A percentile compares a stretch with the other conserved stretches of the same genome.
These are phyloP conservation scores for Aethes cnicana DNA, from an alignment of 2,888 invertebrate species.

Conservation along the genomic window DNA sequence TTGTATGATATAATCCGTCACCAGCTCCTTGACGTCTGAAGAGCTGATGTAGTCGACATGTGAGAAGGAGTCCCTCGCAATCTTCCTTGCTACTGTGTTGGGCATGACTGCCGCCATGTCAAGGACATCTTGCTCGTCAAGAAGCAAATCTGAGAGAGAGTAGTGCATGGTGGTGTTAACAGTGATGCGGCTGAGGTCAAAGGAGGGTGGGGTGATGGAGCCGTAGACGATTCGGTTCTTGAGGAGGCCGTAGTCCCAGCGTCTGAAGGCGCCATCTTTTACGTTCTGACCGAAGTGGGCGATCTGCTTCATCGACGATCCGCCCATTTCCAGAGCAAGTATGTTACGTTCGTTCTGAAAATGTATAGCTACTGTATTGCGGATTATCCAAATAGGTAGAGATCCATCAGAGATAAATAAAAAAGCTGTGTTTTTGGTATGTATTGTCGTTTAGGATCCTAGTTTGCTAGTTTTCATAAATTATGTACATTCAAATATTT, in stretches of 20 bases:
- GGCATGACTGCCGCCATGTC: conserved; percentile 39
- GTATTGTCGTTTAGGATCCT: too few relatives aligned
- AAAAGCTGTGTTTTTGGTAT: too few relatives aligned
- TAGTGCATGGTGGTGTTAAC: conserved; percentile 40
- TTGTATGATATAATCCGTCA: conserved; percentile 39
- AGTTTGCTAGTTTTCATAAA: too few relatives aligned
- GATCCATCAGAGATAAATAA: too few relatives aligned
- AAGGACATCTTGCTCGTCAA: conserved; percentile 39
- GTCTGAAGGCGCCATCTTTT: conserved; percentile 37
- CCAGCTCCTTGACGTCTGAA: conserved; percentile 35
- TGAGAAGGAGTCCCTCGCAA: conserved; percentile 36
- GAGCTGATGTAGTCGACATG: conserved; percentile 38
- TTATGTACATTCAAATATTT: too few relatives aligned
- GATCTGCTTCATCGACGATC: conserved; percentile 40
- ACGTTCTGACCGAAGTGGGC: conserved; percentile 46
- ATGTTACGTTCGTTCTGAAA: neutral
- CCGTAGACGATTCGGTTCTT: conserved; percentile 38
- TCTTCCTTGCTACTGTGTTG: conserved; percentile 34
- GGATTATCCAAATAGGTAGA: too few relatives aligned
- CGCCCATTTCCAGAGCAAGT: conserved; percentile 23
- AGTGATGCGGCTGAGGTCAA: conserved; percentile 37
- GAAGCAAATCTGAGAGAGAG: conserved; percentile 36
- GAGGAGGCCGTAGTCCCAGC: conserved; percentile 38
- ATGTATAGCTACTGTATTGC: too few relatives aligned
- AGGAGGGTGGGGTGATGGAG: conserved; percentile 21